These are phyloP conservation scores for Galbula dea DNA, from an alignment of 2,113 vertebrate species.

Conservation along the genomic window DNA sequence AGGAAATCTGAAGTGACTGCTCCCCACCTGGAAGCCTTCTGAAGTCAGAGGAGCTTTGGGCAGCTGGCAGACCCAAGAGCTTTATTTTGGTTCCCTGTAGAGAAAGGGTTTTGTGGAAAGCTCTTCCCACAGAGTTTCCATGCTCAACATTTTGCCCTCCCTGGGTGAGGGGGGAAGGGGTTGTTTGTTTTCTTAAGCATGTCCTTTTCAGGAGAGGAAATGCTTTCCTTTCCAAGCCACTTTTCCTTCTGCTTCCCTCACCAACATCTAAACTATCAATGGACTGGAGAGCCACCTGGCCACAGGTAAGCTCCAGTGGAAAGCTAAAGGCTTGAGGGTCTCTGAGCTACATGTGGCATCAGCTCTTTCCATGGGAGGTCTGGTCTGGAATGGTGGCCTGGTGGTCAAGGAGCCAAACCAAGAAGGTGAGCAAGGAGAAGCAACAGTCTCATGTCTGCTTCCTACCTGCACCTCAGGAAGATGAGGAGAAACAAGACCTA, in stretches of 20 bases:
- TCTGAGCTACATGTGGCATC: not conserved
- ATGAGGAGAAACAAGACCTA: not conserved
- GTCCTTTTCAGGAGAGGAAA: not conserved
- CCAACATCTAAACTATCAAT: not conserved
- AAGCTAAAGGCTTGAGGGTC: not conserved
- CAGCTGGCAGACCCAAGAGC: not conserved
- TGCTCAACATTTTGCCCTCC: not conserved
- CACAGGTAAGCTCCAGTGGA: fast-evolving
- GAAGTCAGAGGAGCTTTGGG: not conserved
- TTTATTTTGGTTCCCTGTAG: not conserved
- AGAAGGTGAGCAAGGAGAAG: not conserved
- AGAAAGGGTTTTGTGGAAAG: not conserved
- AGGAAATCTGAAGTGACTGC: not conserved
- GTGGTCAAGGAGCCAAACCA: not conserved
- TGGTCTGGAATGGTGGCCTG: not conserved
- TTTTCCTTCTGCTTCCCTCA: not conserved
- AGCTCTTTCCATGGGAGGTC: not conserved
- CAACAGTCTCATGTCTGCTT: not conserved
- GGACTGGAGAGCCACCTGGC: not conserved
- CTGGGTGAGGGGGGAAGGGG: not conserved
- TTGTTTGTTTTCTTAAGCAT: not conserved
- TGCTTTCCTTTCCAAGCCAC: not conserved
- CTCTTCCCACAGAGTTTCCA: not conserved
- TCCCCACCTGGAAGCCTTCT: not conserved
- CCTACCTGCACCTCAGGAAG: not conserved